Evolutionary conservation across 2,888 invertebrate genomes (phyloP), one percentile per base, ranked within the genome.

Genomic region (Caradrina kadenii): DNA sequence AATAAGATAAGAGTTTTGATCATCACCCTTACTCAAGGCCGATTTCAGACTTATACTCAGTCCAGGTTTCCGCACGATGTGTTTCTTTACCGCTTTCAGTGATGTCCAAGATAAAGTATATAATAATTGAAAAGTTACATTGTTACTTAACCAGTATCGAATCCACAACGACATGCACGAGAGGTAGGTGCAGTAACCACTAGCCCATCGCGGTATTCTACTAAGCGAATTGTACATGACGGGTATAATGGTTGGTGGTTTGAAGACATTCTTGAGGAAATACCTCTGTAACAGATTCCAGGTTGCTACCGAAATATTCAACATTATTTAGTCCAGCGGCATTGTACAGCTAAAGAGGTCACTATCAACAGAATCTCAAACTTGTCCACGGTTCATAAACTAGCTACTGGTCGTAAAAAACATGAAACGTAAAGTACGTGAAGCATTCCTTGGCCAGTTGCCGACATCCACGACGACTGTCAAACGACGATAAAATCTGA

Each of bases 401-500:
- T 70, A 74, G 83, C 82, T 83, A 84, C 83, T 81, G 82, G 79
- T 81, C 73, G 73, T 85, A 77, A 87, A 86, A 86, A 85, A 80
- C 72, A 78, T 81, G 69, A 78, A 83, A 77, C 80, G 80, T 79
- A 65, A 80, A 74, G 73, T 79, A 77, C 81, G 74, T 79, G 79
- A 78, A 74, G 83, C 86, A 89, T 91, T 90, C 88, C 78, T 86
- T 79, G 84, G 81, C 77, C 77, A 81, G 83, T 83, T 85, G 86
- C 84, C 86, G 86, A 76, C 78, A 70, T 79, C 63, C 70, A 75
- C 69, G 68, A 69, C 71, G 80, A 80, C 88, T 88, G 91, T 91
- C 92, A 90, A 82, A 82, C 74, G 82, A 59, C 80, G 92, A 92
- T 92, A 90, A 81, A 80, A 93, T 93, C 93, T 82, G 82, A 81